Conservation (phyloP, 1,140 invertebrate species). For the Augochlora pura region DNA sequence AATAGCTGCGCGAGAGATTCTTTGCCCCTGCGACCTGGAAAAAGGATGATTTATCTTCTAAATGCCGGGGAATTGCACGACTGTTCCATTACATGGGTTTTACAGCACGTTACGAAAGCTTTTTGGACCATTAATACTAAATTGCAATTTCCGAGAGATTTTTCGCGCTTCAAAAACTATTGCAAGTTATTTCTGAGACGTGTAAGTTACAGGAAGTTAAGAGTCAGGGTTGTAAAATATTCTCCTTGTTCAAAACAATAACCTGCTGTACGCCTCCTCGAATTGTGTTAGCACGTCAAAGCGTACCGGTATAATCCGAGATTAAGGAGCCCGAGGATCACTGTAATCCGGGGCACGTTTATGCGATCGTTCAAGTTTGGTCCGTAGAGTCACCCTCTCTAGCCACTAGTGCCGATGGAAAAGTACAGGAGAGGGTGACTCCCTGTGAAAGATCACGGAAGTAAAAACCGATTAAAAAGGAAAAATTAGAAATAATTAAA, state of each 20-base stretch:
- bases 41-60: background rate
- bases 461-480: no score
- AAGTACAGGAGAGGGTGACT: no score
- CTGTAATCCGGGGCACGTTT: constrained; percentile 63
- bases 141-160: no score
- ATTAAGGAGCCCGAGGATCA: constrained; percentile 34
- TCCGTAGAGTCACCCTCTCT: constrained; percentile 28
- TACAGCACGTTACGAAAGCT: no score
- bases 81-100: no score
- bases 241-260: background rate
- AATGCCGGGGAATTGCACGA: background rate
- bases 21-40: background rate
- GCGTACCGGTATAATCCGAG: constrained; percentile 53
- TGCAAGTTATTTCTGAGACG: no score
- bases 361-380: constrained; percentile 55
- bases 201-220: no score
- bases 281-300: background rate
- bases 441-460: no score
- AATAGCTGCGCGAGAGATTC: background rate
- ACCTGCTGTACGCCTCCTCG: background rate
- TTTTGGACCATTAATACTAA: no score
- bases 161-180: no score
- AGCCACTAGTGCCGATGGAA: no score
- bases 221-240: background rate
- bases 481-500: no score